Percentiles rank a stretch among this genome's conserved stretches.
These are phyloP conservation scores for Anodontia alba DNA, from an alignment of 2,888 invertebrate species.

Conservation along the genomic window DNA sequence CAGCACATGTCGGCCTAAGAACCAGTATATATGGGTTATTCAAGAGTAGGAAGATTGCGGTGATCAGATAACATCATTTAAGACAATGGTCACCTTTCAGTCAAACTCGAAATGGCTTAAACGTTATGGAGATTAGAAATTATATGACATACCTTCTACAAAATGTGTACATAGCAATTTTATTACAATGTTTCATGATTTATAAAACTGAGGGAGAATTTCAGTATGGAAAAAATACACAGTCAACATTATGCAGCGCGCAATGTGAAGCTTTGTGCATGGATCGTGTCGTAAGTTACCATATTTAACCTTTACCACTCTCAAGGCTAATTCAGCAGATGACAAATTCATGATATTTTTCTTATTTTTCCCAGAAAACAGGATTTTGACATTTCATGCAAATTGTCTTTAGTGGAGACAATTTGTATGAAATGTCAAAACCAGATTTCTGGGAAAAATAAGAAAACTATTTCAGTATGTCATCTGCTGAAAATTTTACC, in stretches of 20 bases:
- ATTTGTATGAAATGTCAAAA: no score
- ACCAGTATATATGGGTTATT: background rate
- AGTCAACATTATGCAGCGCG: slow-evolving; percentile 57
- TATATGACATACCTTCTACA: slow-evolving; percentile 23
- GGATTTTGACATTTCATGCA: no score
- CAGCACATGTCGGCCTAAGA: no score
- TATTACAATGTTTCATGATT: slow-evolving; percentile 11
- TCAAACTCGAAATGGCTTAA: slow-evolving; percentile 49
- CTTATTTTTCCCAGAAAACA: no score
- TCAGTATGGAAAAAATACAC: slow-evolving; percentile 47
- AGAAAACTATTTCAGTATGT: no score
- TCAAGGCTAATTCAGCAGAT: no score
- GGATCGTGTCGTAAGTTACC: slow-evolving; percentile 62
- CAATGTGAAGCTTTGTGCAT: slow-evolving; percentile 69
- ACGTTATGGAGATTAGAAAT: slow-evolving; percentile 50
- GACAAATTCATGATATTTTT: no score
- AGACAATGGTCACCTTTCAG: slow-evolving; percentile 2
- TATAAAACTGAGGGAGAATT: slow-evolving; percentile 23
- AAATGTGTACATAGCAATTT: slow-evolving; percentile 32
- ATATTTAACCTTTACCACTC: no score
- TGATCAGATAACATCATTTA: slow-evolving; percentile 5
- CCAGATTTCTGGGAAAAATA: no score
- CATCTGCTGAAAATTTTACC: no score
- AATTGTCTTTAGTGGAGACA: no score
- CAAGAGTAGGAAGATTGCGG: background rate